phyloP scores from a whole-genome alignment of 2,797 vertebrate genomes.

The Chelonia mydas region DNA sequence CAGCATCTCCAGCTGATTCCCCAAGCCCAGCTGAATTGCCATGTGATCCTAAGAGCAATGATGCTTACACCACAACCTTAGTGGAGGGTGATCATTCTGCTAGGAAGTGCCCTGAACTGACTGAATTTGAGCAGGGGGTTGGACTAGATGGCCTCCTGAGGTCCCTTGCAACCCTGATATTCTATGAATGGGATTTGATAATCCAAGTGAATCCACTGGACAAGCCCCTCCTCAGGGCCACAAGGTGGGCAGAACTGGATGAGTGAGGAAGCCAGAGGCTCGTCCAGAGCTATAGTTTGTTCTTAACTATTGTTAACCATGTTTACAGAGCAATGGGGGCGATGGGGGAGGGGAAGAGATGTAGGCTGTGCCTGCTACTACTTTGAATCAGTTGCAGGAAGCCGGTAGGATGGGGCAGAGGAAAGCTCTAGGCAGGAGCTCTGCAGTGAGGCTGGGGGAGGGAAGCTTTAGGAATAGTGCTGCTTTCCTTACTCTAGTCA shows the following conservation, averaged over 20 bases:
- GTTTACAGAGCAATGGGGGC: neutral
- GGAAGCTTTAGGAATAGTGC: neutral
- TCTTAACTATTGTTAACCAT: neutral
- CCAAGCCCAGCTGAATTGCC: neutral
- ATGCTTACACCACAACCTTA: neutral
- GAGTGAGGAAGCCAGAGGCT: neutral
- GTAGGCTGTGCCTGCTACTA: neutral
- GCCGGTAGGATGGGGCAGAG: neutral
- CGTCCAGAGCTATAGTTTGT: neutral
- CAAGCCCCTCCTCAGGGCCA: fast-evolving
- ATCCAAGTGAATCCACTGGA: neutral
- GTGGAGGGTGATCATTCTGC: neutral
- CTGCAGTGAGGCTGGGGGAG: neutral
- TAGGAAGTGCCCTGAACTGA: neutral
- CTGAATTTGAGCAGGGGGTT: too few relatives aligned
- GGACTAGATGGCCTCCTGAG: too few relatives aligned
- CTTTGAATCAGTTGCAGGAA: neutral
- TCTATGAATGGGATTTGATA: neutral
- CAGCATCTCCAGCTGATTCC: neutral
- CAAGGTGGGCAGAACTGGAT: neutral
- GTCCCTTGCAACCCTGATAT: too few relatives aligned
- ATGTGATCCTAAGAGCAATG: neutral
- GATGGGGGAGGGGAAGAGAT: neutral
- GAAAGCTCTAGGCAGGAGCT: neutral
- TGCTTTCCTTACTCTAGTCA: neutral